phyloP scores from a whole-genome alignment of 2,888 invertebrate genomes.

The Pocota personata region DNA sequence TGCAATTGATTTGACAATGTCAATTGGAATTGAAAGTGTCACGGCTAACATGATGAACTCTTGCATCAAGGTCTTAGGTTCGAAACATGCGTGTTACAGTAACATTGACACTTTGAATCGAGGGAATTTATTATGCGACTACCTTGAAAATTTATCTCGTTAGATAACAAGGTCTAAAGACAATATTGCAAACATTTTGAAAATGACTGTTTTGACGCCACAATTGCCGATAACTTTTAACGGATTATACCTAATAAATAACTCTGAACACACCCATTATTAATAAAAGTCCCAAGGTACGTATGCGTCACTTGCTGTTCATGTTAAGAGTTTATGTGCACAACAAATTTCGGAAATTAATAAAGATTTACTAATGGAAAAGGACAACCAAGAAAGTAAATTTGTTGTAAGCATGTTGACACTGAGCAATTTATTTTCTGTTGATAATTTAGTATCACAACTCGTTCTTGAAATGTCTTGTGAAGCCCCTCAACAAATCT shows the following conservation, averaged over 20 bases:
- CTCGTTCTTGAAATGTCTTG: no score
- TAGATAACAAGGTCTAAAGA: neutral
- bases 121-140: neutral
- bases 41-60: conserved; percentile 35
- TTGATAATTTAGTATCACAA: no score
- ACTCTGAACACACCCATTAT: no score
- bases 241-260: neutral
- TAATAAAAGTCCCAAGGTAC: no score
- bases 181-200: neutral
- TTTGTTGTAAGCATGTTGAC: no score
- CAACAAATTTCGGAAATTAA: no score
- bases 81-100: conserved; percentile 8
- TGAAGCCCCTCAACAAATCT: no score
- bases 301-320: no score
- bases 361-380: no score
- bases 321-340: no score
- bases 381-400: no score
- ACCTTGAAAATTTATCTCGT: conserved; percentile 20
- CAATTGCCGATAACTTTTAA: neutral
- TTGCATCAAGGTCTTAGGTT: conserved; percentile 22
- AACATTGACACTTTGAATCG: conserved; percentile 23
- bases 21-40: conserved; percentile 17
- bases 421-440: no score
- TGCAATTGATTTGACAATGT: conserved; percentile 14
- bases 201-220: neutral